These are phyloP conservation scores for Apis laboriosa DNA, from an alignment of 1,140 invertebrate genomes.

Conservation along the genomic window DNA sequence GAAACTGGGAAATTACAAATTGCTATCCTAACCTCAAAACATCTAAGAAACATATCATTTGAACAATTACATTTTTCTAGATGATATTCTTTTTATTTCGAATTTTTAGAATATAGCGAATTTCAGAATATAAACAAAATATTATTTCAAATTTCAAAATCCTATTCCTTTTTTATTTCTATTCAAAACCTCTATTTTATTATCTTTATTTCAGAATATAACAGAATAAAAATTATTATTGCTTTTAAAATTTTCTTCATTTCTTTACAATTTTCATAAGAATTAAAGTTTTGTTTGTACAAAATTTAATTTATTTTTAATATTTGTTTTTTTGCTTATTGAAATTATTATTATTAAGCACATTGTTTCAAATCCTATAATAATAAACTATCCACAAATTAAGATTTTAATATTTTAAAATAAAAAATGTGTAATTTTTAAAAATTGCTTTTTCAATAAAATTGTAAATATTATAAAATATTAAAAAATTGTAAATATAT, in stretches of 20 bases:
- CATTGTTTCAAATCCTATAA: too few relatives aligned
- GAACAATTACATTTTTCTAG: neutral
- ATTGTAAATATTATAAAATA: too few relatives aligned
- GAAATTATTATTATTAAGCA: too few relatives aligned
- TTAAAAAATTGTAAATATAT: too few relatives aligned
- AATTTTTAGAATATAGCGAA: neutral
- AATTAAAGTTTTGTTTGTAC: too few relatives aligned
- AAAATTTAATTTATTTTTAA: neutral
- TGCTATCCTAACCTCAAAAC: neutral
- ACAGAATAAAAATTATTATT: neutral
- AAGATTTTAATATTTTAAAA: too few relatives aligned
- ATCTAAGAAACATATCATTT: neutral
- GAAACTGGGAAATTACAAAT: conserved; percentile 1
- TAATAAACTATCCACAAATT: too few relatives aligned
- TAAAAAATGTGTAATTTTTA: too few relatives aligned
- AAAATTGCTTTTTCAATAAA: too few relatives aligned
- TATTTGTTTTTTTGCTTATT: neutral
- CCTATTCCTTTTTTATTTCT: too few relatives aligned
- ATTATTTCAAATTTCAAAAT: too few relatives aligned
- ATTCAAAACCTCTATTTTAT: neutral
- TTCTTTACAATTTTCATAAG: neutral
- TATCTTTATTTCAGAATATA: neutral
- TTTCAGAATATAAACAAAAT: too few relatives aligned
- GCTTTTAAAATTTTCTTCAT: neutral
- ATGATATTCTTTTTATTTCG: neutral